phyloP scores from a whole-genome alignment of 92 coral and sea anemone genomes.

The Heliopora coerulea region DNA sequence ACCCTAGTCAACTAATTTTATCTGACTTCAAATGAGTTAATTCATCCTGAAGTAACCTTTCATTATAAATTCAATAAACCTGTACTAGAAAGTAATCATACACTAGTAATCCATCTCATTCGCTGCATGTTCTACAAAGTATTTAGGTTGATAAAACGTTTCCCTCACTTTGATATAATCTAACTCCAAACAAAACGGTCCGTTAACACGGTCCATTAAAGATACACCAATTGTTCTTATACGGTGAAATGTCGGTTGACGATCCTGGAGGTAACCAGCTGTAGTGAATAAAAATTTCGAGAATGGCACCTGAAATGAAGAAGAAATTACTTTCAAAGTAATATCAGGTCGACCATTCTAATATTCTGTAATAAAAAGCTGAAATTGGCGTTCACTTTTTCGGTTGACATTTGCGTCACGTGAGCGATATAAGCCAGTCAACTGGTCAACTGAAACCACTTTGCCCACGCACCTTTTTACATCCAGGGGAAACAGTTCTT shows the following conservation, averaged over 20 bases:
- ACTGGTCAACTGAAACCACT: too few species aligned
- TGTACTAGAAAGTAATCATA: not conserved
- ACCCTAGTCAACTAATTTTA: too few species aligned
- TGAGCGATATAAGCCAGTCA: too few species aligned
- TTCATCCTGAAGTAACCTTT: too few species aligned
- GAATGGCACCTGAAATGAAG: constrained; percentile 75
- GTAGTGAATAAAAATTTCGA: constrained; percentile 91
- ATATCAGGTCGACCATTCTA: too few species aligned
- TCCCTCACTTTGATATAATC: constrained; percentile 77
- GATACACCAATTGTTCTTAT: constrained; percentile 89
- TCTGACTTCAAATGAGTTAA: too few species aligned
- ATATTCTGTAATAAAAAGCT: too few species aligned
- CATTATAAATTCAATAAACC: too few species aligned
- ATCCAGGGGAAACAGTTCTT: too few species aligned
- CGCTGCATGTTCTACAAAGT: constrained; percentile 53
- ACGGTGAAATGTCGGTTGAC: constrained; percentile 90
- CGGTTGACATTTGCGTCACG: too few species aligned
- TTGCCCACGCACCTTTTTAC: too few species aligned
- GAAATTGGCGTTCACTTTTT: too few species aligned
- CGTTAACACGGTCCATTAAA: constrained; percentile 80
- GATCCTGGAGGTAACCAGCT: constrained; percentile 94
- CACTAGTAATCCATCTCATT: constrained; percentile 24
- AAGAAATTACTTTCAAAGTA: constrained; percentile 10
- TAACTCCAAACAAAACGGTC: constrained; percentile 87
- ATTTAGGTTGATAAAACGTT: constrained; percentile 90